phyloP scores from a whole-genome alignment of 2,888 invertebrate genomes.

The Autographa pulchrina region DNA sequence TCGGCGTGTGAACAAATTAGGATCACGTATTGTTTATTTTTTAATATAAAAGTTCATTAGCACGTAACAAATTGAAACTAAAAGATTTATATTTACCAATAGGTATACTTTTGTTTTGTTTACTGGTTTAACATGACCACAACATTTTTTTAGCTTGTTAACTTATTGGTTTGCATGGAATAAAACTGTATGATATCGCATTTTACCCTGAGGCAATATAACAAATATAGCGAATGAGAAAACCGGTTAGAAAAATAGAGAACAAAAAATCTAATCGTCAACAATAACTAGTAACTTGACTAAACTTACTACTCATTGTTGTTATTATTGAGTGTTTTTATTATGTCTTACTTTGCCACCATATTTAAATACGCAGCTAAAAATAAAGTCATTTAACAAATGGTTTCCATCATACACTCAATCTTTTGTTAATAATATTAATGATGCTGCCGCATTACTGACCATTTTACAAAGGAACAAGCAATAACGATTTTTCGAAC shows the following conservation, averaged over 20 bases:
- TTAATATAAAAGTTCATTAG: constrained; percentile 57
- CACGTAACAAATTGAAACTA: constrained; percentile 51
- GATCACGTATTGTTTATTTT: constrained; percentile 53
- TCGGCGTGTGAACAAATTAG: constrained; percentile 56
- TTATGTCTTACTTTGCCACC: background rate
- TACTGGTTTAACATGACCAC: background rate
- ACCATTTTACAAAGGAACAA: constrained; percentile 36
- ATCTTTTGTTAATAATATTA: constrained; percentile 53
- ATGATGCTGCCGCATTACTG: constrained; percentile 32
- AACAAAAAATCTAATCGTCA: too few relatives aligned
- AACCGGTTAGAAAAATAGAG: background rate
- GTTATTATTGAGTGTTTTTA: too few relatives aligned
- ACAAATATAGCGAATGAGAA: background rate
- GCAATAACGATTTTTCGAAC: constrained; percentile 40
- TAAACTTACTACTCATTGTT: background rate
- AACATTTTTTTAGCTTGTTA: constrained; percentile 16
- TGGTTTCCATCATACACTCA: constrained; percentile 42
- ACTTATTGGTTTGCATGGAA: too few relatives aligned
- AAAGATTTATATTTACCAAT: constrained; percentile 30
- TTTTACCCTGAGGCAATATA: background rate
- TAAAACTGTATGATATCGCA: background rate
- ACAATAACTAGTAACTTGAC: constrained; percentile 6
- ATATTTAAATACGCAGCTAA: constrained; percentile 9
- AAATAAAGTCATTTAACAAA: constrained; percentile 36
- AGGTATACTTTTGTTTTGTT: constrained; percentile 42